phyloP scores from a whole-genome alignment of 2,113 vertebrate genomes.

The Meles meles region DNA sequence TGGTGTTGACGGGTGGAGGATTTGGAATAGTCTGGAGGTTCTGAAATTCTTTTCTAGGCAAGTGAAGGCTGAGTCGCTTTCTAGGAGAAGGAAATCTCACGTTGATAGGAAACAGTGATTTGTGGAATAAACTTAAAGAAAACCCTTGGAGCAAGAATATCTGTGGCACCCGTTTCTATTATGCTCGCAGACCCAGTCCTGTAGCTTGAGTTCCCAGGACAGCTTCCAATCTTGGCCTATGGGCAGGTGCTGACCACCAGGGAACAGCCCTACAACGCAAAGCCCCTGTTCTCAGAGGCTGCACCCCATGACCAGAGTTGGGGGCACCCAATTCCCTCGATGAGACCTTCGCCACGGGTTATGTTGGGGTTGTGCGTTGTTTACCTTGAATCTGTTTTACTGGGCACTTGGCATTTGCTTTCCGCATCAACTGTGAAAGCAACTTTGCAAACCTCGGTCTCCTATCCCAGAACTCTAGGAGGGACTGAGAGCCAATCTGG shows the following conservation, averaged over 20 bases:
- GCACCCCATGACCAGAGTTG: fast-evolving
- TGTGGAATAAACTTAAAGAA: not conserved
- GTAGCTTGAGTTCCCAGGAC: fast-evolving
- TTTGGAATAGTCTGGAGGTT: not conserved
- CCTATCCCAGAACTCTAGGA: fast-evolving
- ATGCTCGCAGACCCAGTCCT: not conserved
- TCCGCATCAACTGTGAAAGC: too few species aligned
- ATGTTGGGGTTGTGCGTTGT: fast-evolving
- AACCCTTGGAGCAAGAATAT: not conserved
- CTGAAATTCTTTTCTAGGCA: not conserved
- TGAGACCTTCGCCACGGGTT: fast-evolving
- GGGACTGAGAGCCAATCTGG: fast-evolving
- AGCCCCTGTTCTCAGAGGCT: fast-evolving
- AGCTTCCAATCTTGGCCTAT: fast-evolving
- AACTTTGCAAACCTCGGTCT: not conserved
- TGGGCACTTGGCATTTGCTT: not conserved
- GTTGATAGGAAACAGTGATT: not conserved
- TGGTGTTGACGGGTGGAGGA: not conserved
- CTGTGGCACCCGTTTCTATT: not conserved
- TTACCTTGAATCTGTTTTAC: not conserved
- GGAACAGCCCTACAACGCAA: not conserved
- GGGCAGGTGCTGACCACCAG: not conserved
- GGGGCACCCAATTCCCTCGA: fast-evolving
- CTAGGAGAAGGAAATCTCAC: not conserved
- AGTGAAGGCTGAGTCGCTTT: not conserved